Percentiles rank a stretch among this genome's conserved stretches.
phyloP scores from a whole-genome alignment of 2,797 vertebrate species.

The Ibycter americanus region DNA sequence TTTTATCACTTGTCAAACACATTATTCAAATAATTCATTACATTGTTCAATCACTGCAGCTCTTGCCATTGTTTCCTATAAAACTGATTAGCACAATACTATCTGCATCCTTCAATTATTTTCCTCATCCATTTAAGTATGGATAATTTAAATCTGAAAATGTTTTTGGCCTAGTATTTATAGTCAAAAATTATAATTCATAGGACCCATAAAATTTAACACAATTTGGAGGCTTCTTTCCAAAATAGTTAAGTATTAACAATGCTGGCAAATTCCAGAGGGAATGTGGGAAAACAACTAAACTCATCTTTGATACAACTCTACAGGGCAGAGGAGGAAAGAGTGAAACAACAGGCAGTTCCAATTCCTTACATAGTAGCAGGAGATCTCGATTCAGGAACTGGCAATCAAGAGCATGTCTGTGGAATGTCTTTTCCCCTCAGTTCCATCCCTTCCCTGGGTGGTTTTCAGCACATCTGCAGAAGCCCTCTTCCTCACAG shows the following conservation, averaged over 20 bases:
- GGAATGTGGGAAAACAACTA: not conserved
- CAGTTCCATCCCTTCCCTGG: not conserved
- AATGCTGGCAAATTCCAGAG: not conserved
- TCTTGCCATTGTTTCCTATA: not conserved
- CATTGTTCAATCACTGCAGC: not conserved
- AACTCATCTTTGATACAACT: not conserved
- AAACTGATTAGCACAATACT: not conserved
- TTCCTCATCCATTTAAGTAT: not conserved
- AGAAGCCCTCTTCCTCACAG: not conserved
- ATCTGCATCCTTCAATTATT: not conserved
- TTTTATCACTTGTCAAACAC: not conserved
- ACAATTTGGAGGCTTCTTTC: not conserved
- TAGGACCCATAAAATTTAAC: not conserved
- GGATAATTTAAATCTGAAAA: not conserved
- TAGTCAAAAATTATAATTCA: not conserved
- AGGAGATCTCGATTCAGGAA: not conserved
- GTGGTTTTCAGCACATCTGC: not conserved
- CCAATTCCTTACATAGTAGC: not conserved
- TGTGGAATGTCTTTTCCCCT: not conserved
- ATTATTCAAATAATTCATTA: not conserved
- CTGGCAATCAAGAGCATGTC: not conserved
- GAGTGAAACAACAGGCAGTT: not conserved
- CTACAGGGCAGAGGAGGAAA: not conserved
- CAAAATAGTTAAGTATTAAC: not conserved
- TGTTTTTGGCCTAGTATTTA: not conserved